Evolutionary conservation across 2,113 vertebrate genomes (phyloP), one percentile per base, ranked within the genome.

Genomic region (Xiphophorus maculatus): DNA sequence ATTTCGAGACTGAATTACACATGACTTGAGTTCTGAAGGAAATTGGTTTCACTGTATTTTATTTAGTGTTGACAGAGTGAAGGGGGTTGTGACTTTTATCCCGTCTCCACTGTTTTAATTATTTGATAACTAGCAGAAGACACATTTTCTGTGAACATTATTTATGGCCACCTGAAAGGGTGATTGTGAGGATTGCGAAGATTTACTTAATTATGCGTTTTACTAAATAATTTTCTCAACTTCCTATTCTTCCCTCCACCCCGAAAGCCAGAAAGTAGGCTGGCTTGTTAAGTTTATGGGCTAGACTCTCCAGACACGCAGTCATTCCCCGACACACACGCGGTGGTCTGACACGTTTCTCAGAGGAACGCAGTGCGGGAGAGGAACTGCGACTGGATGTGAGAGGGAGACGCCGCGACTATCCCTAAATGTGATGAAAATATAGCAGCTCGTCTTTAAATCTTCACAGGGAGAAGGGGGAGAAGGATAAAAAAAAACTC

Each of bases 281-380:
- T 87, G 89, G 86, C 87, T 86, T 79, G 84, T 72, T 83, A 80
- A 90, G 84, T 88, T 89, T 74, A 79, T 83, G 90, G 89, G 88
- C 85, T 85, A 80, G 77, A 83, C 90, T 89, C 85, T 80, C 66
- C 74, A 65, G 13, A 61, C 78, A 71, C 81, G 61, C 83, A 85
- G 84, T 89, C 90, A 81, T 82, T 91, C 88, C 81, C 86, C 87
- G 78, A 74, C 78, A 72, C 76, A 54, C 86, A 81, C 76, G 79
- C 79, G 48, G 76, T 73, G 79, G 73, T 74, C 84, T 68, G 89
- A 85, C 84, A 35, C 65, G 65, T 78, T 63, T 63, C 66, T 15
- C 75, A 42, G 77, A 71, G 79, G 73, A 75, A 77, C 71, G 69
- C 68, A 42, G 83, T 48, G 83, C 66, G 28, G 74, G 80, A 88